Evolutionary conservation across 2,113 vertebrate species (phyloP).

Genomic region (Crotophaga sulcirostris): DNA sequence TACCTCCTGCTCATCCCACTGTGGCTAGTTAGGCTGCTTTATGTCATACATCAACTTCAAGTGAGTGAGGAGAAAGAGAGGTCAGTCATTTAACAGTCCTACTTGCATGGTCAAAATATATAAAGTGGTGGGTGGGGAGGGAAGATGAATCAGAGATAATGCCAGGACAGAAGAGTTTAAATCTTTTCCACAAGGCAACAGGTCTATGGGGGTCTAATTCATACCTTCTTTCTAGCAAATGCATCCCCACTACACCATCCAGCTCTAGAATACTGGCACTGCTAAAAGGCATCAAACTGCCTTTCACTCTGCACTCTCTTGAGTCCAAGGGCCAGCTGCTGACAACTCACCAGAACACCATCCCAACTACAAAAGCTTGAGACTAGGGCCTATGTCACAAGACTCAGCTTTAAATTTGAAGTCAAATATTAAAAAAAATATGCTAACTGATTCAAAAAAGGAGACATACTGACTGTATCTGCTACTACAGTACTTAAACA

Average conservation of each 20-base stretch:
- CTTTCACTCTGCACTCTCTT: background rate
- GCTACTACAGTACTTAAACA: background rate
- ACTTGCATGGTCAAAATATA: background rate
- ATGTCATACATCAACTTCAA: background rate
- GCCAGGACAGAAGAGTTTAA: background rate
- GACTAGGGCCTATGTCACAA: background rate
- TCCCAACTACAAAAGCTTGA: background rate
- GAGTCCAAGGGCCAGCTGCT: background rate
- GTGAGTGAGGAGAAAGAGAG: background rate
- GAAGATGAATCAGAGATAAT: background rate
- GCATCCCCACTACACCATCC: background rate
- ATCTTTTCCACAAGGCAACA: constrained; percentile 26
- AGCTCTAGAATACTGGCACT: background rate
- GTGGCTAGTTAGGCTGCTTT: background rate
- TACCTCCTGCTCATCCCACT: background rate
- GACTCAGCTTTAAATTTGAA: background rate
- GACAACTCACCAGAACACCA: background rate
- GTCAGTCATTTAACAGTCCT: background rate
- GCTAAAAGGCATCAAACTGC: background rate
- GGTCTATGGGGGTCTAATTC: background rate
- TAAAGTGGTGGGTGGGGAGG: background rate
- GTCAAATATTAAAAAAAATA: background rate
- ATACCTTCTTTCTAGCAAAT: background rate
- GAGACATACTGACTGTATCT: background rate
- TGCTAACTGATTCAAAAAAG: background rate